Conservation (phyloP, 2,888 invertebrate genomes). For the Aricia artaxerxes region DNA sequence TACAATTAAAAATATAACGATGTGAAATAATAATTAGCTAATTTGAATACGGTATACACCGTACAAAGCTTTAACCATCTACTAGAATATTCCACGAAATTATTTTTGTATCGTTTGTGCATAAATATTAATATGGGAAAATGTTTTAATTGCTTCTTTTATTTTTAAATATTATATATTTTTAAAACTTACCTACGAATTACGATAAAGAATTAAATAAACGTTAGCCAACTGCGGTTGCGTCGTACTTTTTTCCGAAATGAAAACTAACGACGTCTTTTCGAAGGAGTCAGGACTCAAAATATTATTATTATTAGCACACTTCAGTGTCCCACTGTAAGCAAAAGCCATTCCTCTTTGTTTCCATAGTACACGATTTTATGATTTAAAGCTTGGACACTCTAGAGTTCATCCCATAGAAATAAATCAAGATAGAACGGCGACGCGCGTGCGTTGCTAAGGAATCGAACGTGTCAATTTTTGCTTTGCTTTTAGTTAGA, state of each 20-base stretch:
- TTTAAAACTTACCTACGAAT: neutral
- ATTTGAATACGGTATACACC: neutral
- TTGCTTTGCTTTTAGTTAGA: too few relatives aligned
- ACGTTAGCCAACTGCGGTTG: too few relatives aligned
- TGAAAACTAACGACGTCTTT: neutral
- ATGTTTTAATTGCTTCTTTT: neutral
- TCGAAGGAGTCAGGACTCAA: too few relatives aligned
- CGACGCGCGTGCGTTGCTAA: too few relatives aligned
- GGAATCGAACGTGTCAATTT: too few relatives aligned
- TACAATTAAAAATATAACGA: neutral
- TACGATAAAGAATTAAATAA: neutral
- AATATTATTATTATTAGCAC: too few relatives aligned
- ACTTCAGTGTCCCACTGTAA: too few relatives aligned
- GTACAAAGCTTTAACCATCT: neutral
- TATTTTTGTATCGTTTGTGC: neutral
- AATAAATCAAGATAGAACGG: too few relatives aligned
- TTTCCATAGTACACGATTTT: too few relatives aligned
- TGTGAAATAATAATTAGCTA: neutral
- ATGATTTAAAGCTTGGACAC: too few relatives aligned
- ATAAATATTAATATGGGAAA: neutral
- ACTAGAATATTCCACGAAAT: neutral
- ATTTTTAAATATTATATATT: neutral
- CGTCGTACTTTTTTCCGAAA: neutral
- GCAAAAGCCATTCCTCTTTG: too few relatives aligned
- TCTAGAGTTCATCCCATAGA: too few relatives aligned